These are phyloP conservation scores for Phragmatobia fuliginosa DNA, from an alignment of 2,888 invertebrate genomes.

Conservation along the genomic window DNA sequence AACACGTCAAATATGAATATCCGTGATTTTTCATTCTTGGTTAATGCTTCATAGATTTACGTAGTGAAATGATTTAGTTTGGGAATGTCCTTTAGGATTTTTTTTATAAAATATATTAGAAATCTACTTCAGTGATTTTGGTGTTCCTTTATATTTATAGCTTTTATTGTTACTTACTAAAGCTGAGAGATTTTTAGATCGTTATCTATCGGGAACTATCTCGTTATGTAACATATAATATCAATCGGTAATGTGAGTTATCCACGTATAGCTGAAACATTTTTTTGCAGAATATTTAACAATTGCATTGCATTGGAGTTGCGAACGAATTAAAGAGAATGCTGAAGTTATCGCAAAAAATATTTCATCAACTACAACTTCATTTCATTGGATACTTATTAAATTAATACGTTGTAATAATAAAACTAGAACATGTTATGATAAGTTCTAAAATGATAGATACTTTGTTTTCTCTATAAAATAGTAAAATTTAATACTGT, in stretches of 20 bases:
- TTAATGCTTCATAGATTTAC: conserved; percentile 28
- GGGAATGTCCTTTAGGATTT: conserved; percentile 9
- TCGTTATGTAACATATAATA: too few species aligned
- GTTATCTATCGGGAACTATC: background rate
- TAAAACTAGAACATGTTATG: background rate
- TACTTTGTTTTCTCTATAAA: too few species aligned
- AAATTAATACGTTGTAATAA: background rate
- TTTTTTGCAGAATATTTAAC: background rate
- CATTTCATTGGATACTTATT: background rate
- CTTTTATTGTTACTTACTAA: background rate
- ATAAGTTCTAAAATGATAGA: too few species aligned
- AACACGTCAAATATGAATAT: conserved; percentile 22
- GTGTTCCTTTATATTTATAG: background rate
- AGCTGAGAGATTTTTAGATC: background rate
- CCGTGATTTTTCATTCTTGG: conserved; percentile 21
- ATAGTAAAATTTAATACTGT: too few species aligned
- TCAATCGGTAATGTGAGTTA: background rate
- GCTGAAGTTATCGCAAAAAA: background rate
- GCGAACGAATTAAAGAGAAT: background rate
- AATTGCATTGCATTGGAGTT: background rate
- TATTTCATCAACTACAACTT: background rate
- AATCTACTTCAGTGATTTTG: background rate
- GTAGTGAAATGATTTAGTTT: conserved; percentile 9
- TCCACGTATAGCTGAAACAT: too few species aligned
- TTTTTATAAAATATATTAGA: background rate